These are phyloP conservation scores for Amniataba percoides DNA, from an alignment of 2,797 vertebrate genomes.

Conservation along the genomic window DNA sequence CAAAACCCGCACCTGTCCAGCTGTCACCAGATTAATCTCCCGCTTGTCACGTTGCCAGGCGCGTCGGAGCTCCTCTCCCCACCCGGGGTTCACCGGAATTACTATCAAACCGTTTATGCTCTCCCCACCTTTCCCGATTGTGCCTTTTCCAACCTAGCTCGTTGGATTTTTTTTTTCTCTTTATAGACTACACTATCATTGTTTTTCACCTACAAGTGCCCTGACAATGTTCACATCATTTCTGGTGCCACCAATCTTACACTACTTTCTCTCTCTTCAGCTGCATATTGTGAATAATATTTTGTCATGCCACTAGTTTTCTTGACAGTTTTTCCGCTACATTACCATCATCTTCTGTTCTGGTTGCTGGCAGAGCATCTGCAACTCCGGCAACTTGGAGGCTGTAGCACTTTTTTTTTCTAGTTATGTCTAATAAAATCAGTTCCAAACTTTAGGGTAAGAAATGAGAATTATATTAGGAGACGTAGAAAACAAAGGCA, in stretches of 20 bases:
- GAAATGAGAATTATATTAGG: conserved; percentile 39
- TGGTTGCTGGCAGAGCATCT: conserved; percentile 31
- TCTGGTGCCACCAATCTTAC: conserved; percentile 10
- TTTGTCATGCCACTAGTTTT: conserved; percentile 44
- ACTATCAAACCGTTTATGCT: conserved; percentile 16
- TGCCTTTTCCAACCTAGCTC: not conserved
- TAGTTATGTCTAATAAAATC: conserved; percentile 44
- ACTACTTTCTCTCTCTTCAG: conserved; percentile 28
- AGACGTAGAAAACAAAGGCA: conserved; percentile 48
- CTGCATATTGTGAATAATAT: conserved; percentile 42
- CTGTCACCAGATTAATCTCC: conserved; percentile 46
- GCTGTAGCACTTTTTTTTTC: conserved; percentile 21
- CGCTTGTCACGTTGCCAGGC: conserved; percentile 24
- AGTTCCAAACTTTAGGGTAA: conserved; percentile 27
- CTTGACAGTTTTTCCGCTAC: conserved; percentile 52
- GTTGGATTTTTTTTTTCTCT: conserved; percentile 24
- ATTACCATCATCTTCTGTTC: conserved; percentile 42
- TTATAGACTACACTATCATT: conserved; percentile 2
- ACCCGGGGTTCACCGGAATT: conserved; percentile 17
- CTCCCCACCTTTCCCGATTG: not conserved
- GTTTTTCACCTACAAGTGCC: conserved; percentile 29
- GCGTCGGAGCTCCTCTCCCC: conserved; percentile 18
- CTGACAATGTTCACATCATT: conserved; percentile 7
- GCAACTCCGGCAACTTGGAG: conserved; percentile 37
- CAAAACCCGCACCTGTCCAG: conserved; percentile 37